These are phyloP conservation scores for Thunnus albacares DNA, from an alignment of 2,797 vertebrate genomes.

Conservation along the genomic window DNA sequence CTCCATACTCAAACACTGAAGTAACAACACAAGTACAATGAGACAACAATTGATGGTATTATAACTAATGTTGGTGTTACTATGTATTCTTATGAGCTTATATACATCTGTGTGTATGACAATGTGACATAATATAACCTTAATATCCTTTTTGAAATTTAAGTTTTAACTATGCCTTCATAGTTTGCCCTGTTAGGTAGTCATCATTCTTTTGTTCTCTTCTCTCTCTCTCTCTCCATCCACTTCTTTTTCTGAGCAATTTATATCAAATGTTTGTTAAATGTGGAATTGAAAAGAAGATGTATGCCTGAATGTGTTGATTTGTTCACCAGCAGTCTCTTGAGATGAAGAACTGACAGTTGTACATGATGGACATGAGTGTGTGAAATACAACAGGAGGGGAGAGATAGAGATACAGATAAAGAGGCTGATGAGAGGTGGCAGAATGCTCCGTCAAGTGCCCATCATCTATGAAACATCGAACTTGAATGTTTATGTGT, in stretches of 20 bases:
- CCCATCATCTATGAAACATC: background rate
- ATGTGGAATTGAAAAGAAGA: background rate
- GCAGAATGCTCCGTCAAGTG: background rate
- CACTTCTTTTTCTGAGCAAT: background rate
- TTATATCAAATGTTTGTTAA: background rate
- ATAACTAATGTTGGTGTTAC: background rate
- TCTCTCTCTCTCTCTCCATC: too few relatives aligned
- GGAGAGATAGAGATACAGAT: conserved; percentile 10
- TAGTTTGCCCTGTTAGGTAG: too few relatives aligned
- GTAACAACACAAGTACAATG: too few relatives aligned
- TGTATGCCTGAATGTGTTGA: background rate
- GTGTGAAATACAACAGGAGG: conserved; percentile 1
- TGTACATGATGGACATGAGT: background rate
- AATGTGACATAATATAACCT: too few relatives aligned
- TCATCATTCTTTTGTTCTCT: too few relatives aligned
- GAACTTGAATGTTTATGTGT: background rate
- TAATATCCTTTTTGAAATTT: too few relatives aligned
- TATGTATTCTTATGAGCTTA: too few relatives aligned
- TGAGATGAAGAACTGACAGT: background rate
- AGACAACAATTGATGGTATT: background rate
- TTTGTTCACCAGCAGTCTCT: background rate
- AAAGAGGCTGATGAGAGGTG: conserved; percentile 2
- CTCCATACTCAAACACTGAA: too few relatives aligned
- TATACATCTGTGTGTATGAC: too few relatives aligned
- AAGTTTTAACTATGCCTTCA: too few relatives aligned